phyloP scores from a whole-genome alignment of 1,140 invertebrate genomes.

The Drosophila pseudoananassae region DNA sequence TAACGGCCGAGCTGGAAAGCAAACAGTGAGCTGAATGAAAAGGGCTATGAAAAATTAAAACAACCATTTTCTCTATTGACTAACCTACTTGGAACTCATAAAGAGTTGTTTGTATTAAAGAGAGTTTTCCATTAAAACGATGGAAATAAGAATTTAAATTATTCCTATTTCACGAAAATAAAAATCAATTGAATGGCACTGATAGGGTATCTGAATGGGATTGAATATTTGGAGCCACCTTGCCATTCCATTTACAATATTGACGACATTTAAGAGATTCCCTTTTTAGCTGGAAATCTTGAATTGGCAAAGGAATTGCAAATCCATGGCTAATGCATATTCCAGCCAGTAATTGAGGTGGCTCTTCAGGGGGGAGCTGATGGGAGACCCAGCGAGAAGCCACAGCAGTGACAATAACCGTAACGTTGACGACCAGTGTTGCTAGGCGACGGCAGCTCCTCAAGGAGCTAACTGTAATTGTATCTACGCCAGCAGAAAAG shows the following conservation, averaged over 20 bases:
- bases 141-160: too few relatives aligned
- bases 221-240: neutral
- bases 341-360: conserved; percentile 32
- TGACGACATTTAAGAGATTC: conserved; percentile 2
- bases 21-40: conserved; percentile 39
- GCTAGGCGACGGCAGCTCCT: conserved; percentile 28
- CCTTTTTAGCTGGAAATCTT: conserved; percentile 1
- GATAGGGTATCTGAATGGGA: conserved; percentile 2
- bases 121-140: neutral
- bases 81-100: conserved; percentile 29
- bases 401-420: conserved; percentile 64
- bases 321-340: conserved; percentile 39
- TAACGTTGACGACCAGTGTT: conserved; percentile 49
- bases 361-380: neutral
- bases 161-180: neutral
- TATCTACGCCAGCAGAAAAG: conserved; percentile 59
- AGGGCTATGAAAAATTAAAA: conserved; percentile 37
- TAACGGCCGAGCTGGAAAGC: conserved; percentile 9
- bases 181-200: conserved; percentile 11
- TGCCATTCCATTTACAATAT: neutral
- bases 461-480: conserved; percentile 71
- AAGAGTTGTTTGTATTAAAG: conserved; percentile 5
- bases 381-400: conserved; percentile 27
- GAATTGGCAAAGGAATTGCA: conserved; percentile 11
- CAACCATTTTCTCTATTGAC: conserved; percentile 34